Percentiles rank a stretch among this genome's conserved stretches.
These are phyloP conservation scores for Aegithalos caudatus DNA, from an alignment of 2,113 vertebrate species.

Conservation along the genomic window DNA sequence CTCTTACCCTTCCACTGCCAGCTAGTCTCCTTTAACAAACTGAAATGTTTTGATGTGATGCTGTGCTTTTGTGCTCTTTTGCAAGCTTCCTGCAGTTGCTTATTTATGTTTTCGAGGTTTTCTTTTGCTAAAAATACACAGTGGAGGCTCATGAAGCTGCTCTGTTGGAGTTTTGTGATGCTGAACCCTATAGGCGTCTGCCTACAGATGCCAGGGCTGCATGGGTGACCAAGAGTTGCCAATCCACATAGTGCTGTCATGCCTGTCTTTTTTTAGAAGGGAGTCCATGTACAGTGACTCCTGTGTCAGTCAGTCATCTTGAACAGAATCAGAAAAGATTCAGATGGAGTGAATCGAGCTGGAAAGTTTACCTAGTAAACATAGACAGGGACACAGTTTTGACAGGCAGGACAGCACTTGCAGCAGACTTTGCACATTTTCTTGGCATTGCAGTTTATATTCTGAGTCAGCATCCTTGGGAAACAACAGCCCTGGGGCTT, in stretches of 20 bases:
- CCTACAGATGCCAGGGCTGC: fast-evolving
- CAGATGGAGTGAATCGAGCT: background rate
- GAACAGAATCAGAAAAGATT: background rate
- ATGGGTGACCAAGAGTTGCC: background rate
- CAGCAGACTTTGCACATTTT: background rate
- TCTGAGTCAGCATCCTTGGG: background rate
- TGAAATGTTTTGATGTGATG: background rate
- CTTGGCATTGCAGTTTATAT: background rate
- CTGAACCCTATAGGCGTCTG: background rate
- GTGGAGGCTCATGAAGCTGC: background rate
- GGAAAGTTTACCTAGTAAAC: background rate
- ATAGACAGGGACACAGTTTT: background rate
- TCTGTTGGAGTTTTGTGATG: background rate
- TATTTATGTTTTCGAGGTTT: background rate
- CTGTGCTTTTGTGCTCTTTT: background rate
- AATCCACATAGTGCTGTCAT: background rate
- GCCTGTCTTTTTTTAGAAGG: background rate
- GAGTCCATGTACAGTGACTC: background rate
- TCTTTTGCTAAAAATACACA: background rate
- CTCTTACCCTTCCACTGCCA: background rate
- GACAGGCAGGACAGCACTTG: background rate
- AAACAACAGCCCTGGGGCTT: background rate
- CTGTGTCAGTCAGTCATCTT: background rate
- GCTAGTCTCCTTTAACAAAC: background rate
- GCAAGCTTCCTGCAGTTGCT: background rate